phyloP scores from a whole-genome alignment of 2,113 vertebrate species.

The Rhynchomys soricoides region DNA sequence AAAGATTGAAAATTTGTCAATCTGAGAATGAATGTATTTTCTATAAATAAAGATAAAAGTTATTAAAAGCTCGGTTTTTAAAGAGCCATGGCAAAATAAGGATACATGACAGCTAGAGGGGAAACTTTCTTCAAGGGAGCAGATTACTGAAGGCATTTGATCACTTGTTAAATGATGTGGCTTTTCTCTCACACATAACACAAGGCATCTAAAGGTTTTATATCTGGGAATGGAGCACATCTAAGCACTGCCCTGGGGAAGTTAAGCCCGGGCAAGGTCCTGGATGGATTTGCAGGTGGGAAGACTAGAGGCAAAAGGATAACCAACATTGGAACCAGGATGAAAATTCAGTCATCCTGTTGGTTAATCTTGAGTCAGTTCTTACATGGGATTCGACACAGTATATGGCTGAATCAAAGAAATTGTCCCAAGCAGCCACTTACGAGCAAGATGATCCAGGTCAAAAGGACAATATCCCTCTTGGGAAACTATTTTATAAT shows the following conservation, averaged over 20 bases:
- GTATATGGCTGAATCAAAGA: constrained; percentile 42
- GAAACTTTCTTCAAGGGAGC: neutral
- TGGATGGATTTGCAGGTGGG: neutral
- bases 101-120: neutral
- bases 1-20: neutral
- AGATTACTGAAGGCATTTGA: constrained; percentile 18
- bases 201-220: constrained; percentile 39
- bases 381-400: constrained; percentile 44
- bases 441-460: constrained; percentile 46
- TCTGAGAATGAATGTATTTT: neutral
- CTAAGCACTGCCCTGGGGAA: neutral
- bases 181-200: neutral
- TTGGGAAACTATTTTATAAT: constrained; percentile 65
- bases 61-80: neutral
- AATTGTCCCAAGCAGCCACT: constrained; percentile 54
- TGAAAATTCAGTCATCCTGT: constrained; percentile 58
- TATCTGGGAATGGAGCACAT: neutral
- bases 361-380: constrained; percentile 46
- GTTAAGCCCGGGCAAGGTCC: neutral
- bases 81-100: neutral
- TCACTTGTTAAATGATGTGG: constrained; percentile 50
- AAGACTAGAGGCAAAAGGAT: neutral
- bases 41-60: neutral
- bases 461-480: constrained; percentile 60
- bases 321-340: neutral